Base-by-base conservation (phyloP, 2,888 invertebrate species). In the Mimachlamys varia region DNA sequence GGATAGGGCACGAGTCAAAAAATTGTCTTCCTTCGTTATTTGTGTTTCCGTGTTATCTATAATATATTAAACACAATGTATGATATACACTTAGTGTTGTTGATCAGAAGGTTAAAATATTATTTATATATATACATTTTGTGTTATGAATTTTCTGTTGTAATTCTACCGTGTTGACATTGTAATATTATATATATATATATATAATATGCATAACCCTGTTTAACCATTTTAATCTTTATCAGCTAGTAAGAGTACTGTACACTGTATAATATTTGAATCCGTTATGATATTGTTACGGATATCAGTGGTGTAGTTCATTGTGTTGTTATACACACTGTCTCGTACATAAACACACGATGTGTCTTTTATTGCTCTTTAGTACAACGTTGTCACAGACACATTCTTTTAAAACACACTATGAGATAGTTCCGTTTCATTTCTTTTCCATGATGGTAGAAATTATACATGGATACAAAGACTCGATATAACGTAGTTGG, bases 341-440 rank as follows among this genome's bases (percentile, higher is more conserved):
- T 44, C 7, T 44, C 17, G 22, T 76, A 76, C 76, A 2, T 33
- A 10, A 7, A 22, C 2, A 0, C 33, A 76, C 22, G 17, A 3
- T 62, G 62, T 62, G n/a, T n/a, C n/a, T n/a, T n/a, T 7, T 62
- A 22, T 62, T 10, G 62, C n/a, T 62, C 17, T 33, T 33, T 33
- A 33, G 27, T 76, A 76, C 27, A 76, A 27, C 27, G 27, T 4
- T 76, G 76, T 76, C 33, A 76, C 76, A 27, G 76, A 1, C 76
- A 76, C 27, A 27, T 76, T 76, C 0, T 50, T 12, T 50, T 76
- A n/a, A 76, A 27, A n/a, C 62, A 76, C 62, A 76, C 62, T 76
- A 27, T 76, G 33, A 76, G 33, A 76, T 19, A 33, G 76, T 76
- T 76, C 76, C 76, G 76, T 76, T 76, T 76, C 76, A 76, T 76